Evolutionary conservation across 2,888 invertebrate genomes (phyloP).

Genomic region (Eristalis pertinax): DNA sequence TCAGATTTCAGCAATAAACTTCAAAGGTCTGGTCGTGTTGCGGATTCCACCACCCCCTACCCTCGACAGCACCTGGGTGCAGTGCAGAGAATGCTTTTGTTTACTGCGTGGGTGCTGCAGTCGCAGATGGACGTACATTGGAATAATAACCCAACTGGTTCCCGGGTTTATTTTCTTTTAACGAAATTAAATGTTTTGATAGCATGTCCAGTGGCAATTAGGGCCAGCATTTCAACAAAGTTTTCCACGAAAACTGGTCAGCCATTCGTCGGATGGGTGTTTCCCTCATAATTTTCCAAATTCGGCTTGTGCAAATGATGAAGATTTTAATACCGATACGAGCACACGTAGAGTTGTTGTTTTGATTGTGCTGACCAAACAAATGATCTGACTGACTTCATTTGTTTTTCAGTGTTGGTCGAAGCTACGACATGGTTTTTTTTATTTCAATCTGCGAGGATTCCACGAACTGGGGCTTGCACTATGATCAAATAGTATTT

Average conservation of each 20-base stretch:
- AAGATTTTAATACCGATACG: constrained; percentile 10
- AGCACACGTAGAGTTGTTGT: background rate
- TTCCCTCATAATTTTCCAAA: constrained; percentile 30
- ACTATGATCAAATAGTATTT: no score
- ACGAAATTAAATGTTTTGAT: constrained; percentile 57
- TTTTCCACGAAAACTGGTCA: constrained; percentile 24
- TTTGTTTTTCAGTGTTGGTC: background rate
- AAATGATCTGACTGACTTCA: background rate
- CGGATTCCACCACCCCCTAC: background rate
- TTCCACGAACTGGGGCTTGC: no score
- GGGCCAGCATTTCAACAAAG: constrained; percentile 46
- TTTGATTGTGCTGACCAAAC: background rate
- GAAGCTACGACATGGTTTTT: no score
- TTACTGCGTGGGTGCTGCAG: constrained; percentile 31
- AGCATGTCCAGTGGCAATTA: constrained; percentile 61
- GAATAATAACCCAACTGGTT: background rate
- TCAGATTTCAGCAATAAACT: constrained; percentile 37
- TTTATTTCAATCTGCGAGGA: no score
- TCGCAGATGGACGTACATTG: background rate
- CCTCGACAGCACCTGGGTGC: constrained; percentile 22
- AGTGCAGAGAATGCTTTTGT: constrained; percentile 43
- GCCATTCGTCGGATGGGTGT: constrained; percentile 38
- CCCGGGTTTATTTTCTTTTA: background rate
- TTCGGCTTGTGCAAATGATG: constrained; percentile 42
- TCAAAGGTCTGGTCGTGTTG: background rate